Percentiles rank a stretch among this genome's conserved stretches.
phyloP scores from a whole-genome alignment of 2,113 vertebrate genomes.

The Monopterus albus region DNA sequence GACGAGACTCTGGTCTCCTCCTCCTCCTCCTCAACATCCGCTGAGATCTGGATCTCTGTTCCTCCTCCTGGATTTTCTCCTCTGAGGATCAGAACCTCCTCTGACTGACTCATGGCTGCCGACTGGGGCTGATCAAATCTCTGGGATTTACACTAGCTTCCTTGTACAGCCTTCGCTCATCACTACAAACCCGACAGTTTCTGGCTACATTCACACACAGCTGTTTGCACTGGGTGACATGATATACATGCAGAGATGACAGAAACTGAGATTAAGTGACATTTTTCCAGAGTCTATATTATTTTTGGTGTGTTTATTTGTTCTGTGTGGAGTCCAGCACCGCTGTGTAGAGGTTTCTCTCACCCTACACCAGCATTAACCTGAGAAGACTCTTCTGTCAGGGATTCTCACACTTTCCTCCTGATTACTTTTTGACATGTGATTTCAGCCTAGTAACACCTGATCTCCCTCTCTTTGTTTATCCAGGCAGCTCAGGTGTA shows the following conservation, averaged over 20 bases:
- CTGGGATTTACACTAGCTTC: constrained; percentile 11
- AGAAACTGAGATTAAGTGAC: too few relatives aligned
- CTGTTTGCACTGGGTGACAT: neutral
- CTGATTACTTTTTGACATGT: too few relatives aligned
- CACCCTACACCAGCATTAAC: too few relatives aligned
- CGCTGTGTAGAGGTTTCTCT: too few relatives aligned
- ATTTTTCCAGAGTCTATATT: too few relatives aligned
- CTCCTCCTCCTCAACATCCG: neutral
- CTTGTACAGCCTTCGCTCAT: neutral
- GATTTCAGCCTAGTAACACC: too few relatives aligned
- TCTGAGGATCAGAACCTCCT: constrained; percentile 11
- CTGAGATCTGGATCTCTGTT: neutral
- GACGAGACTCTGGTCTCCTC: neutral
- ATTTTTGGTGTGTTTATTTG: too few relatives aligned
- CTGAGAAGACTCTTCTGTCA: too few relatives aligned
- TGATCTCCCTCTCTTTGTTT: neutral
- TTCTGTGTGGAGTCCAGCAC: too few relatives aligned
- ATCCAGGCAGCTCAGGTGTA: neutral
- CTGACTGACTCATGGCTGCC: constrained; percentile 18
- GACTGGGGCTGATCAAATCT: constrained; percentile 17
- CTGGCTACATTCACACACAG: neutral
- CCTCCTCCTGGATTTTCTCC: constrained; percentile 3
- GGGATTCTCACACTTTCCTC: too few relatives aligned
- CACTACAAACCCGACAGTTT: too few relatives aligned
- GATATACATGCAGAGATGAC: too few relatives aligned